A percentile compares a stretch with the other conserved stretches of the same genome.
phyloP scores from a whole-genome alignment of 2,797 vertebrate species.

The Tokudaia tokunoshimensis region DNA sequence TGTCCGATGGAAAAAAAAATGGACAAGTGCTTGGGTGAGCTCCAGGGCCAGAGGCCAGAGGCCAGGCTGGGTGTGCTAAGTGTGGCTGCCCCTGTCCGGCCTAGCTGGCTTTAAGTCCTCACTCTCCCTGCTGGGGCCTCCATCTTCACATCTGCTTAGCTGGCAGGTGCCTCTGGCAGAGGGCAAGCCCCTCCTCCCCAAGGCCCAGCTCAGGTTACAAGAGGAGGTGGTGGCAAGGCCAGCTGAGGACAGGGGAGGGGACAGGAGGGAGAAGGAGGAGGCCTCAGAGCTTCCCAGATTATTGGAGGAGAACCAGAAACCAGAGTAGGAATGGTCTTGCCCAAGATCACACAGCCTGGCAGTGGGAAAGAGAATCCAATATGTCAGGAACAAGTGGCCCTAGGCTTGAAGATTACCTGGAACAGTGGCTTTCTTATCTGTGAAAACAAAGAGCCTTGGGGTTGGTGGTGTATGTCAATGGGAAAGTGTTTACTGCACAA shows the following conservation, averaged over 20 bases:
- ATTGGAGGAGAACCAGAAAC: conserved; percentile 54
- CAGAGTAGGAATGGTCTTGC: conserved; percentile 59
- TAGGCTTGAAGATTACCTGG: conserved; percentile 46
- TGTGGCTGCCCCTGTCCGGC: not conserved
- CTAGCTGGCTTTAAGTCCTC: not conserved
- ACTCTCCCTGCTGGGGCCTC: not conserved
- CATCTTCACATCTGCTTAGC: conserved; percentile 78
- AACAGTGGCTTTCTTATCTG: conserved; percentile 34
- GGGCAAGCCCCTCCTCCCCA: conserved; percentile 64
- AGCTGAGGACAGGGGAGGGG: conserved; percentile 83
- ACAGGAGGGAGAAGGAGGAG: conserved; percentile 42
- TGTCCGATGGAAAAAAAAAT: conserved; percentile 27
- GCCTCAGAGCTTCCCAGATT: conserved; percentile 66
- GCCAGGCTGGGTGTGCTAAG: conserved; percentile 37
- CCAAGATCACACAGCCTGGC: conserved; percentile 72
- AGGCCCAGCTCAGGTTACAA: conserved; percentile 82
- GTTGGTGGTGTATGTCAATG: not conserved
- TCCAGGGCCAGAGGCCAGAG: conserved; percentile 64
- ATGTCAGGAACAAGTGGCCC: not conserved
- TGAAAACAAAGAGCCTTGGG: not conserved
- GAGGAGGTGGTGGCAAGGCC: conserved; percentile 79
- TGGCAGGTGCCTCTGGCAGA: conserved; percentile 74
- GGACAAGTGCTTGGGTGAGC: conserved; percentile 60
- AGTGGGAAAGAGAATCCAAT: conserved; percentile 14
- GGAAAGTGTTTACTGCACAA: not conserved